Evolutionary conservation across 37 sponge, comb jelly and placozoan species (phyloP).

Genomic region (Chondrosia reniformis): DNA sequence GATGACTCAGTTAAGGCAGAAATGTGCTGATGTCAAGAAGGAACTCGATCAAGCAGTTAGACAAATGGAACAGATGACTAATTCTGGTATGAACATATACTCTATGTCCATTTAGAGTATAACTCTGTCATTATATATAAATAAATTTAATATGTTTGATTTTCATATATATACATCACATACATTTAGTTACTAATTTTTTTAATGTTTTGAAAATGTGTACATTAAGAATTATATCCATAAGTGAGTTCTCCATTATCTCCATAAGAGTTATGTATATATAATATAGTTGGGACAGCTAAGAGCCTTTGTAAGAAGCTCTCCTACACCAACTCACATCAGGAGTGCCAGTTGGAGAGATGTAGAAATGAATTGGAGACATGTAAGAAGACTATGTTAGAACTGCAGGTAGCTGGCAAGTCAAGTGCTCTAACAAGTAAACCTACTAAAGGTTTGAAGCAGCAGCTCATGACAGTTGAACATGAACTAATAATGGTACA

Average conservation of each 20-base stretch:
- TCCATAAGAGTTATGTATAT: too few relatives aligned
- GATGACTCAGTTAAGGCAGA: constrained; percentile 50
- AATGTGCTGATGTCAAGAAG: constrained; percentile 29
- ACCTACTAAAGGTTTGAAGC: neutral
- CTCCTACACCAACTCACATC: constrained; percentile 47
- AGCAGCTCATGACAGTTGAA: constrained; percentile 5
- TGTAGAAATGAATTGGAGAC: constrained; percentile 29
- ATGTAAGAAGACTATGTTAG: constrained; percentile 27
- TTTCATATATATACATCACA: too few relatives aligned
- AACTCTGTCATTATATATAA: neutral
- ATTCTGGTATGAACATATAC: constrained; percentile 37
- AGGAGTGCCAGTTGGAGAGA: constrained; percentile 40
- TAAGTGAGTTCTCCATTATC: too few relatives aligned
- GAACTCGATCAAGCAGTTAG: constrained; percentile 24
- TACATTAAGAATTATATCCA: too few relatives aligned
- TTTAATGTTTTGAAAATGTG: too few relatives aligned
- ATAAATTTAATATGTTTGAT: neutral
- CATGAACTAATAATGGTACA: constrained; percentile 65
- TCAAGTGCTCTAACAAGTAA: neutral
- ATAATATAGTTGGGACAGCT: constrained; percentile 33
- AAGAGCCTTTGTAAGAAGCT: constrained; percentile 42
- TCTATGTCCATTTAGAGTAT: neutral
- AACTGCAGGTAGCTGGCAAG: constrained; percentile 26
- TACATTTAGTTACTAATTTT: too few relatives aligned
- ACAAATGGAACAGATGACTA: constrained; percentile 49